Conservation (phyloP, 1,140 invertebrate species). For the Dolichoris vasculosae region DNA sequence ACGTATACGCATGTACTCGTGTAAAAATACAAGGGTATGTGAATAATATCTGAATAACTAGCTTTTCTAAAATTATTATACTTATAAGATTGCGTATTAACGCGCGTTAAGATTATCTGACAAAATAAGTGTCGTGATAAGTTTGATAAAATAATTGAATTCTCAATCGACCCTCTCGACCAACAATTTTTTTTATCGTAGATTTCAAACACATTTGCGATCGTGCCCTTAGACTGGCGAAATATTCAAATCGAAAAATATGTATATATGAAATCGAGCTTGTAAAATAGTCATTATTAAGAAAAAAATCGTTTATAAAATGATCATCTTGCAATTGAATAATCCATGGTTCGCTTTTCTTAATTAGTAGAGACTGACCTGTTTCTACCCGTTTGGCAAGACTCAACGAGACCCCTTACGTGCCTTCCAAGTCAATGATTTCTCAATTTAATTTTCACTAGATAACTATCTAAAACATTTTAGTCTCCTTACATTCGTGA, state of each 20-base stretch:
- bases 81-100: constrained; percentile 63
- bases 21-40: not conserved
- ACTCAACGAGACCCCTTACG: not conserved
- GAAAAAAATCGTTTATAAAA: constrained; percentile 10
- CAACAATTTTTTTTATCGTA: too few species aligned
- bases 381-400: constrained; percentile 48
- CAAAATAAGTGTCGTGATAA: not conserved
- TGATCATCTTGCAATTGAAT: not conserved
- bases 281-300: not conserved
- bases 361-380: constrained; percentile 43
- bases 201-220: not conserved
- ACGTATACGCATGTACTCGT: too few species aligned
- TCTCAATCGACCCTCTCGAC: not conserved
- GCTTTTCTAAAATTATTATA: constrained; percentile 66
- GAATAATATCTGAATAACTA: constrained; percentile 61
- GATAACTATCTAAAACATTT: not conserved
- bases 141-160: not conserved
- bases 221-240: not conserved
- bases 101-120: constrained; percentile 24
- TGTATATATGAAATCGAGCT: not conserved
- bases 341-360: constrained; percentile 14
- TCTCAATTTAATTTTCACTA: constrained; percentile 23
- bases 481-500: too few species aligned
- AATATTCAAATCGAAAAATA: not conserved
- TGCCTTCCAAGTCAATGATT: not conserved